A percentile compares a stretch with the other conserved stretches of the same genome.
Evolutionary conservation across 2,888 invertebrate species (phyloP).

Genomic region (Xestia rhomboidea): DNA sequence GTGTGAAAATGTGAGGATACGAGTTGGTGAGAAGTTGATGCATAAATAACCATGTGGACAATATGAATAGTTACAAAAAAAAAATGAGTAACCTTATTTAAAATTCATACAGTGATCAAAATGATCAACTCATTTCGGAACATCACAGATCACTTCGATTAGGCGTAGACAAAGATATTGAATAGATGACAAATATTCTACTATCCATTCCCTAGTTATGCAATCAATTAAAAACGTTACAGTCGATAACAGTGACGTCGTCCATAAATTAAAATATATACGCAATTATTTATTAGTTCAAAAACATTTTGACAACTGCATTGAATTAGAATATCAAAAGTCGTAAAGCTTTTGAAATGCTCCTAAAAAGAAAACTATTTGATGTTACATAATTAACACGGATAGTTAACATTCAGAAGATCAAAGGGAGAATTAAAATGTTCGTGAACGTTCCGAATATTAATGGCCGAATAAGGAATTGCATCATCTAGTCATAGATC

Average conservation of each 20-base stretch:
- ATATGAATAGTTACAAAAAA: too few species aligned
- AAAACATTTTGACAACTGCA: conserved; percentile 38
- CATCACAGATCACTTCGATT: background rate
- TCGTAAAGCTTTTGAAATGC: conserved; percentile 42
- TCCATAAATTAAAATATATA: conserved; percentile 4
- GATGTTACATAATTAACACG: conserved; percentile 58
- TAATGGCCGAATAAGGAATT: conserved; percentile 54
- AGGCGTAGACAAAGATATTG: background rate
- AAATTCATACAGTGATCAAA: too few species aligned
- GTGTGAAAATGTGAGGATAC: conserved; percentile 30
- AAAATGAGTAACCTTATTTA: background rate
- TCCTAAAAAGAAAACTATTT: conserved; percentile 54
- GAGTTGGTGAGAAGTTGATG: background rate
- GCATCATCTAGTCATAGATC: conserved; percentile 68
- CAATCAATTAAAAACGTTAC: background rate
- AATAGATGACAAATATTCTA: background rate
- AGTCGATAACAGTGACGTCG: background rate
- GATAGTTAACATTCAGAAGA: conserved; percentile 44
- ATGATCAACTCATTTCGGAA: background rate
- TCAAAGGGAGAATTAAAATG: conserved; percentile 62
- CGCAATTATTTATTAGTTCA: conserved; percentile 14
- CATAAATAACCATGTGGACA: background rate
- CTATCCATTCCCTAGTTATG: background rate
- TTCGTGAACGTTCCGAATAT: conserved; percentile 52
- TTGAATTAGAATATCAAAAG: conserved; percentile 39